phyloP scores from a whole-genome alignment of 2,888 invertebrate species.

The Sabatieria punctata region DNA sequence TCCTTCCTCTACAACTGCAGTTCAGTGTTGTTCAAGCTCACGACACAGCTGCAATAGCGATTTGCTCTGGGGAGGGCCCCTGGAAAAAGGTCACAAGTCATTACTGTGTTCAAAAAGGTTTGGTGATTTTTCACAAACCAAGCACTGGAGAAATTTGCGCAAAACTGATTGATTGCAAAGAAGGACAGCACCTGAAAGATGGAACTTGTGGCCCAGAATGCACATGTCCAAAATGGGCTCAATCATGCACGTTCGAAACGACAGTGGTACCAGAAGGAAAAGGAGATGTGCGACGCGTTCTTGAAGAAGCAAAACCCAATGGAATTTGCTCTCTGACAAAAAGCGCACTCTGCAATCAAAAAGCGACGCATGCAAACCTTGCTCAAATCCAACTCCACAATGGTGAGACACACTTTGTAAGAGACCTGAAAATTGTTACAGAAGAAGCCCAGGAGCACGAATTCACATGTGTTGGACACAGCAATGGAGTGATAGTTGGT shows the following conservation, averaged over 20 bases:
- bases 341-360: neutral
- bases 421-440: neutral
- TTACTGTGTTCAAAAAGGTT: neutral
- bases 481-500: no score
- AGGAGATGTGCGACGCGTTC: neutral
- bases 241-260: neutral
- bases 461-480: neutral
- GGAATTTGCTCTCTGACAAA: neutral
- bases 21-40: no score
- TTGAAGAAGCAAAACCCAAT: neutral
- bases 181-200: neutral
- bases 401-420: neutral
- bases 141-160: neutral
- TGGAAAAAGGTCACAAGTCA: no score
- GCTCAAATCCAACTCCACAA: neutral
- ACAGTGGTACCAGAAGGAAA: neutral
- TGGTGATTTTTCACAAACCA: neutral
- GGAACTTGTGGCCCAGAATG: neutral
- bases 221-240: neutral
- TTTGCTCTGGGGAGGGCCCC: no score
- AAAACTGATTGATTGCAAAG: neutral
- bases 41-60: no score
- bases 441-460: neutral
- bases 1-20: no score
- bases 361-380: neutral